phyloP scores from a whole-genome alignment of 2,888 invertebrate genomes.

The Scaptomyza flava region DNA sequence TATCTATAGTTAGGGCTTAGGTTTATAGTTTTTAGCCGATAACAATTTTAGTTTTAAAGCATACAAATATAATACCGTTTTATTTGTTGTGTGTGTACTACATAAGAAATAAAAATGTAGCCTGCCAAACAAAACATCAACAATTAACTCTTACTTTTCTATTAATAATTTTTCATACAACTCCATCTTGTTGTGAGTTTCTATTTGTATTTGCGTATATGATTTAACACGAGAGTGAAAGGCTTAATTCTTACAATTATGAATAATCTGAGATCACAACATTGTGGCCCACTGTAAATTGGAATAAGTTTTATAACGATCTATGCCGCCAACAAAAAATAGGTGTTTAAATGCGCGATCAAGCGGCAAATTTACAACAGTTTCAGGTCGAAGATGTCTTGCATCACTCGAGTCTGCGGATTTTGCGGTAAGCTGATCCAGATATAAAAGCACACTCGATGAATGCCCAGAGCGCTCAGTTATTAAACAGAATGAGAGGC shows the following conservation, averaged over 20 bases:
- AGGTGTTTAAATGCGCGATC: slow-evolving; percentile 34
- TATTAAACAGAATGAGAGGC: slow-evolving; percentile 58
- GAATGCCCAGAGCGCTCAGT: slow-evolving; percentile 39
- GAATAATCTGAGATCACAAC: no score
- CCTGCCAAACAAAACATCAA: slow-evolving; percentile 7
- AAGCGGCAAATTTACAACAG: slow-evolving; percentile 56
- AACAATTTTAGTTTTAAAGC: slow-evolving; percentile 42
- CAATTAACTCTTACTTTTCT: background rate
- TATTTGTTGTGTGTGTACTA: slow-evolving; percentile 45
- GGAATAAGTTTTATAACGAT: slow-evolving; percentile 24
- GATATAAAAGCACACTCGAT: slow-evolving; percentile 60
- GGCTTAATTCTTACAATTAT: background rate
- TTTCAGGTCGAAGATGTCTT: slow-evolving; percentile 33
- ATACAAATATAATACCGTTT: slow-evolving; percentile 30
- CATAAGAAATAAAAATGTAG: slow-evolving; percentile 71
- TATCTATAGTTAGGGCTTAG: slow-evolving; percentile 27
- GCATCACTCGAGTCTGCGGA: slow-evolving; percentile 53
- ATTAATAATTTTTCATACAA: no score
- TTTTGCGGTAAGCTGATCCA: slow-evolving; percentile 56
- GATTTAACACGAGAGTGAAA: background rate
- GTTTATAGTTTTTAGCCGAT: slow-evolving; percentile 28
- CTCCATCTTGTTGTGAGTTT: background rate
- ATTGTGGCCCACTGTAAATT: slow-evolving; percentile 46
- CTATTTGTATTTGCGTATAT: background rate
- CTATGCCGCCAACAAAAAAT: slow-evolving; percentile 21